Conservation (phyloP, 2,797 vertebrate species). For the Macropus fuliginosus region DNA sequence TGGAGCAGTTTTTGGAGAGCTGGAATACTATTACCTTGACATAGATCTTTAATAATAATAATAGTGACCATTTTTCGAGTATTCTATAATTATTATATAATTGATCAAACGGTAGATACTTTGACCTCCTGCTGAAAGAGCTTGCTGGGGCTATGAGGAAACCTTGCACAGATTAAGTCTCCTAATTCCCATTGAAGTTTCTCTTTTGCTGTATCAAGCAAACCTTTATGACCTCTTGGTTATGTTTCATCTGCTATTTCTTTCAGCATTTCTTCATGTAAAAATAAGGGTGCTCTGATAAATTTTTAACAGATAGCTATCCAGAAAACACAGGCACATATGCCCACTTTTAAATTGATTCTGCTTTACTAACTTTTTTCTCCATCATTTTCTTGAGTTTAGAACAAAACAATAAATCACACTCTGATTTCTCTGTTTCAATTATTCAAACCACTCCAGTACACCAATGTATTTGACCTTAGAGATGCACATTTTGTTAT, state of each 20-base stretch:
- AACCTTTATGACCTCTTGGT: not conserved
- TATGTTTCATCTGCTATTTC: not conserved
- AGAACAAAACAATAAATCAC: not conserved
- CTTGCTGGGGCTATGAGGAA: not conserved
- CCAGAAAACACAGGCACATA: not conserved
- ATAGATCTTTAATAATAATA: too few relatives aligned
- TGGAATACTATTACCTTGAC: too few relatives aligned
- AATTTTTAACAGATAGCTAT: not conserved
- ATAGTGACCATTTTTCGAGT: too few relatives aligned
- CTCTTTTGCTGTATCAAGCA: not conserved
- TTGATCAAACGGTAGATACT: not conserved
- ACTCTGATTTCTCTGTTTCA: too few relatives aligned
- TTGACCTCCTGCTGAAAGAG: not conserved
- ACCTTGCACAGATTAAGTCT: not conserved
- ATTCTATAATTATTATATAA: too few relatives aligned
- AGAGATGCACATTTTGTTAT: not conserved
- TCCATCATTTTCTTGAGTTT: not conserved
- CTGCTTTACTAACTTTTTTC: not conserved
- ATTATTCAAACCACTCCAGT: too few relatives aligned
- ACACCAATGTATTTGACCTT: not conserved
- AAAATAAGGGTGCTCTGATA: not conserved
- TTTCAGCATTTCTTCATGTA: not conserved
- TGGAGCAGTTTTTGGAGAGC: too few relatives aligned
- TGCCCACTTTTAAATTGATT: not conserved
- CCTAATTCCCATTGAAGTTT: not conserved